Conservation (phyloP, 2,797 vertebrate species). For the Catamblyrhynchus diadema region DNA sequence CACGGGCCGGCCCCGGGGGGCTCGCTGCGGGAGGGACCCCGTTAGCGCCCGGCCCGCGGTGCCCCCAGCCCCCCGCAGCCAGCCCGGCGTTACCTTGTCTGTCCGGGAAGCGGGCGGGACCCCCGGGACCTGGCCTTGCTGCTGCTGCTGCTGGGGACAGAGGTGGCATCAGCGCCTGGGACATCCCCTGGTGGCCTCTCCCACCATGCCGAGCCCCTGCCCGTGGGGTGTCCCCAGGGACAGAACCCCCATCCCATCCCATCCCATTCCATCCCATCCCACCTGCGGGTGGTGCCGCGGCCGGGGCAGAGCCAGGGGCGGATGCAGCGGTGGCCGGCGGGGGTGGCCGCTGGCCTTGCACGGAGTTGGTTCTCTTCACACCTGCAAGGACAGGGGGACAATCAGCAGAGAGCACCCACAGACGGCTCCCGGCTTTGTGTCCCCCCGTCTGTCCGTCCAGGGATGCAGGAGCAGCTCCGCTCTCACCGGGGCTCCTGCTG, state of each 20-base stretch:
- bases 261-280: background rate
- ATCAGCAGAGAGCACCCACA: fast-evolving
- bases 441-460: fast-evolving
- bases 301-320: background rate
- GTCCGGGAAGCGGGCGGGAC: constrained; percentile 38
- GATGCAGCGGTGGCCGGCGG: background rate
- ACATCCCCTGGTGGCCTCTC: background rate
- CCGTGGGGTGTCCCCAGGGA: background rate
- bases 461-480: background rate
- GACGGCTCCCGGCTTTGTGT: fast-evolving
- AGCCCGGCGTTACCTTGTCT: constrained; percentile 58
- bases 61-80: background rate
- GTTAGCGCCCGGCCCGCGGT: background rate
- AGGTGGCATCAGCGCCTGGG: background rate
- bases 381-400: constrained; percentile 27
- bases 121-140: background rate
- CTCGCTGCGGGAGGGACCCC: background rate
- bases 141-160: constrained; percentile 12
- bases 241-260: too few species aligned
- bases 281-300: constrained; percentile 75
- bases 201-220: too few species aligned
- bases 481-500: constrained; percentile 66
- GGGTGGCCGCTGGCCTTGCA: constrained; percentile 69
- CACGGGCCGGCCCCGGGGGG: background rate
- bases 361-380: constrained; percentile 73